Evolutionary conservation across 2,113 vertebrate species (phyloP).

Genomic region (Poecilia latipinna): DNA sequence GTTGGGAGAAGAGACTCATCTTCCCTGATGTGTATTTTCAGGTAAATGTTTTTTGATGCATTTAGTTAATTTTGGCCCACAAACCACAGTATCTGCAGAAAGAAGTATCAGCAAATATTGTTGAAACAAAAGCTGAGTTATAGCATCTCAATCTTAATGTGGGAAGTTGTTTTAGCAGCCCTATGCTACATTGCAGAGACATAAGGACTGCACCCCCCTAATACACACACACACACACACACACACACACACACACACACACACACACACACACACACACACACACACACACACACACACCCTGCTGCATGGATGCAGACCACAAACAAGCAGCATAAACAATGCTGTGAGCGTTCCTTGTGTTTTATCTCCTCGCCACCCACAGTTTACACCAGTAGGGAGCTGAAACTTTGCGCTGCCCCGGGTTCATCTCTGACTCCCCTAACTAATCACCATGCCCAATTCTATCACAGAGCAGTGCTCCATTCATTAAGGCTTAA

Average conservation of each 20-base stretch:
- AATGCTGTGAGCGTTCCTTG: constrained; percentile 42
- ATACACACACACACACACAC: background rate
- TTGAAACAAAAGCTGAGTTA: constrained; percentile 37
- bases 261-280: constrained; percentile 10
- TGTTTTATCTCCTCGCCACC: constrained; percentile 79
- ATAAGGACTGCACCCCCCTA: constrained; percentile 47
- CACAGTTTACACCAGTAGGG: constrained; percentile 73
- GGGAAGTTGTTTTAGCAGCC: constrained; percentile 48
- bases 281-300: constrained; percentile 30
- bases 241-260: no score
- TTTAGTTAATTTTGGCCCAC: background rate
- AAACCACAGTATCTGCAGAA: background rate
- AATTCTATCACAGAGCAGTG: constrained; percentile 54
- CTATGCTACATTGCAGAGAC: constrained; percentile 42
- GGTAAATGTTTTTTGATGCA: background rate
- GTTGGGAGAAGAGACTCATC: constrained; percentile 24
- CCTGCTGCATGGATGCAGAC: constrained; percentile 54
- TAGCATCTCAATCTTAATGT: constrained; percentile 30
- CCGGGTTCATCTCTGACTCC: constrained; percentile 62
- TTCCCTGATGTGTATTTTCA: constrained; percentile 17
- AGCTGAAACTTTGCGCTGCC: constrained; percentile 64
- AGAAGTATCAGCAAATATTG: constrained; percentile 3
- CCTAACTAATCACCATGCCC: constrained; percentile 59
- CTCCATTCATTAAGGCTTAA: constrained; percentile 51
- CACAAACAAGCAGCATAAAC: constrained; percentile 79